Base-by-base conservation (phyloP, 2,113 vertebrate genomes). In the Periophthalmodon schlosseri region DNA sequence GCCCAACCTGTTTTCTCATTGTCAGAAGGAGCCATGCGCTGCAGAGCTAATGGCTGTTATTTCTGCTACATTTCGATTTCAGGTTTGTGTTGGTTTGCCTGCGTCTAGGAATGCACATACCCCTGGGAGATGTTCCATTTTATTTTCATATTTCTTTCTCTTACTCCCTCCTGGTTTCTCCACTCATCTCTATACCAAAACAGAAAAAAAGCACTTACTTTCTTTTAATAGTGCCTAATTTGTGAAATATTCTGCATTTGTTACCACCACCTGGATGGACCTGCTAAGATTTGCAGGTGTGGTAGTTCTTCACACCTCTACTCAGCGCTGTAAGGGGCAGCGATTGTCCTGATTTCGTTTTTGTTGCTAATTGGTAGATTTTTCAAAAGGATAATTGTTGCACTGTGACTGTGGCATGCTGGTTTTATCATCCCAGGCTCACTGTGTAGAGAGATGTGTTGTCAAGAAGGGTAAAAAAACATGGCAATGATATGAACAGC, bases 121-220 rank as follows among this genome's bases (percentile, higher is more conserved):
- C 84, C 86, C 10, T 70, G 89, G 82, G 89, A 89, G 83, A 86
- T 83, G 84, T 78, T 90, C 86, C 78, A 85, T 87, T 88, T 90
- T 83, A 73, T 56, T 56, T 56, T 56, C 52, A 56, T 56, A 56
- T 60, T 84, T 88, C 75, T 72, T 79, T 87, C 77, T 70, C 70
- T 74, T 64, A 68, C 75, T 68, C 46, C 54, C 33, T 28, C 15
- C 33, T 50, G 44, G 79, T 78, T 49, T 14, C 18, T 78, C 57
- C 34, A 81, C 63, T 61, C 44, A 16, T 82, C 68, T 85, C 52
- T 15, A 69, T 70, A 54, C 68, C 65, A 74, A 74, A 73, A 67
- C 70, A 47, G n/a, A n/a, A 61, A 54, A 61, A 2, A 3, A 47
- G 39, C 28, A 66, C 70, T 76, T 5, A 63, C 16, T 3, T 61